Evolutionary conservation across 35 echinoderm and acorn worm genomes (phyloP), one percentile per base, ranked within the genome.

Genomic region (Lytechinus variegatus): DNA sequence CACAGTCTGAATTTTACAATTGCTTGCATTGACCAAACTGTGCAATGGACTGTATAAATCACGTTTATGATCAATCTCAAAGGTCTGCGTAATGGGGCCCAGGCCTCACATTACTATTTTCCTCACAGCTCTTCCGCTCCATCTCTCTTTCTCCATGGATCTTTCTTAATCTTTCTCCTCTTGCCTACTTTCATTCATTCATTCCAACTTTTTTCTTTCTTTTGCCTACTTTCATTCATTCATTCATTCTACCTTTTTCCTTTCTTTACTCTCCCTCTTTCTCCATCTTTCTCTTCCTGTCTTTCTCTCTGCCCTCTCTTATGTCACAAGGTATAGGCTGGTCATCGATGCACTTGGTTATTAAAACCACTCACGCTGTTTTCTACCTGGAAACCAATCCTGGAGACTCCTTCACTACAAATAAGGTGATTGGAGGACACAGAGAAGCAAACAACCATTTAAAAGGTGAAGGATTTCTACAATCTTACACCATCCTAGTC

Each of bases 341-440:
- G 66, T 79, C 66, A 79, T 24, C 16, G 66, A 79, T n/a, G 66
- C 66, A 79, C 66, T 79, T 24, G n/a, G 19, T 79, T 79, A 79
- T 79, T 79, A 79, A 79, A 79, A 79, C 66, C 66, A 14, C 66
- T 79, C 66, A 79, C 66, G 66, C 66, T 79, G 66, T 79, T 79
- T 79, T 24, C 66, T 79, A 79, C 66, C 66, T 79, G 66, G 66
- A 79, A 79, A 79, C 66, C 66, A 79, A 79, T 79, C 66, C n/a
- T 24, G 66, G 66, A 79, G 66, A 24, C 66, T 16, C 66, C 66
- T 79, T 79, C 66, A 79, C 66, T 1, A 79, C 66, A 79, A 79
- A 79, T 79, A 79, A 79, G 16, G 66, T 79, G 66, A 79, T 79
- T 24, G 24, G 19, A 79, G 66, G 66, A 79, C 66, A 79, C 66